Base-by-base conservation (phyloP, 2,888 invertebrate genomes). In the Pasiphila rectangulata region DNA sequence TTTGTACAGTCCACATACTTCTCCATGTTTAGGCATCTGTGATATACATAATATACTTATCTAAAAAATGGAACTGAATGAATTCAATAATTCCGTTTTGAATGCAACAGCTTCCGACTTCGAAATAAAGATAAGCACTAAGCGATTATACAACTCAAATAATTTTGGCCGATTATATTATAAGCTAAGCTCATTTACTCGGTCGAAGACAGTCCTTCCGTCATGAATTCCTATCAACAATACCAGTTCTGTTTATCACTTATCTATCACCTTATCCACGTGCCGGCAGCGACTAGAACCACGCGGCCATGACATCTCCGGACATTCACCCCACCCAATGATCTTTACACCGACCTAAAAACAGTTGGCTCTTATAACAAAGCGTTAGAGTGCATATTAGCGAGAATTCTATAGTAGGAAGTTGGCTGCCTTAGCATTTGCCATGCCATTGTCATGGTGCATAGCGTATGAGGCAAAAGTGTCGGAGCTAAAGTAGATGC, bases 301-400 rank as follows among this genome's bases (percentile, higher is more conserved):
- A 57, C 45, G 47, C 71, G 83, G 71, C 82, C 83, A 68, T 86
- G 86, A 85, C 86, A 85, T 72, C 72, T 62, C 49, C 62, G 85
- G 80, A 69, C 84, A 63, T 82, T 83, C 70, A 86, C 76, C 84
- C 64, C 72, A 66, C 75, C 69, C 59, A 75, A 69, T 72, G 75
- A 73, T 80, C 74, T 77, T 77, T 75, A 67, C 57, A 67, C 60
- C 69, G 72, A 75, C 77, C 79, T 71, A 76, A 67, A 72, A 76
- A 73, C 51, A 34, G 24, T 30, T 54, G 40, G 53, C 61, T 68
- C 66, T 73, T 78, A 79, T 69, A 57, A 56, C 61, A 35, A 50
- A 27, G 55, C 15, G 43, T 32, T 64, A 69, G 54, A 56, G 68
- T 58, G 56, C 48, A 64, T 49, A 64, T 60, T 67, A 19, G 57